Conservation (phyloP, 2,888 invertebrate genomes). For the Gibbula magus region DNA sequence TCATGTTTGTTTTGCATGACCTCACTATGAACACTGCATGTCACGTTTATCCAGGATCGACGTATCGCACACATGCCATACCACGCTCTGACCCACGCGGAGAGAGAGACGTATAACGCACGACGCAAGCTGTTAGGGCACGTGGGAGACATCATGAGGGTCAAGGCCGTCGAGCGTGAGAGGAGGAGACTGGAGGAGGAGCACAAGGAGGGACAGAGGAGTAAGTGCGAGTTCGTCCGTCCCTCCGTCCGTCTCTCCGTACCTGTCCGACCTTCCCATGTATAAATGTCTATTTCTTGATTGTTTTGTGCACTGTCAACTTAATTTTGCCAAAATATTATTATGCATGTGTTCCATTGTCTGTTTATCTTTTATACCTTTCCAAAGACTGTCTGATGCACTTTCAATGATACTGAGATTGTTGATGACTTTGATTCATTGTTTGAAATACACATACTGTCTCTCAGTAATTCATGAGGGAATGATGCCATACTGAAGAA, state of each 20-base stretch:
- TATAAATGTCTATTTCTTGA: too few species aligned
- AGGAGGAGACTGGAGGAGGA: slow-evolving; percentile 65
- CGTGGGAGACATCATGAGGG: slow-evolving; percentile 68
- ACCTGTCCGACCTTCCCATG: slow-evolving; percentile 70
- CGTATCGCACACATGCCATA: slow-evolving; percentile 75
- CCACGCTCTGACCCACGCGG: slow-evolving; percentile 73
- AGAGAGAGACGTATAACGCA: slow-evolving; percentile 74
- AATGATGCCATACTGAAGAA: too few species aligned
- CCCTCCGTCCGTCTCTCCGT: slow-evolving; percentile 51
- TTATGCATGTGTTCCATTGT: too few species aligned
- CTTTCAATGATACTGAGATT: too few species aligned
- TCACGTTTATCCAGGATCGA: slow-evolving; percentile 62
- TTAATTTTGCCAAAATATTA: too few species aligned
- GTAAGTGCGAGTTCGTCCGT: slow-evolving; percentile 52
- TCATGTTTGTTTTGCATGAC: too few species aligned
- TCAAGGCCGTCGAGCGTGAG: slow-evolving; percentile 71
- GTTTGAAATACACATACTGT: too few species aligned
- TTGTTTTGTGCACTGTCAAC: too few species aligned
- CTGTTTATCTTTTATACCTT: too few species aligned
- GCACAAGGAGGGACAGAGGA: slow-evolving; percentile 59
- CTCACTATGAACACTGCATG: background rate
- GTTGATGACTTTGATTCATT: too few species aligned
- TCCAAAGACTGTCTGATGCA: too few species aligned
- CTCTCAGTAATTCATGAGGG: too few species aligned
- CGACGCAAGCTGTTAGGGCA: slow-evolving; percentile 68